Evolutionary conservation across 2,113 vertebrate species (phyloP).

Genomic region (Psittacula cyanocephala): DNA sequence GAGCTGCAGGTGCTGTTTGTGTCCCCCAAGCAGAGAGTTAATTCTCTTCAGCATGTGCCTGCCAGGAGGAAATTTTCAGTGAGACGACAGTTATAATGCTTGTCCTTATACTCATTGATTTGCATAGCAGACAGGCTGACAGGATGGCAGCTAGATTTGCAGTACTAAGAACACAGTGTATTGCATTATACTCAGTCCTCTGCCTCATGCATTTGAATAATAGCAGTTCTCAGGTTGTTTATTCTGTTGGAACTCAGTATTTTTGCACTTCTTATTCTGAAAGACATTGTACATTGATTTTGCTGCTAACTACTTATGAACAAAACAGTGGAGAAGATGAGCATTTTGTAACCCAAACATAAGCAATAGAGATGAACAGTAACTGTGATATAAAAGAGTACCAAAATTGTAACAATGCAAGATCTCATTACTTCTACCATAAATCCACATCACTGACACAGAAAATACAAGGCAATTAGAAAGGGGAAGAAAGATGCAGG

Average conservation of each 20-base stretch:
- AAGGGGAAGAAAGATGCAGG: background rate
- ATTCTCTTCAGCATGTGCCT: background rate
- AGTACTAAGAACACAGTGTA: background rate
- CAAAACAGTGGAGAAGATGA: background rate
- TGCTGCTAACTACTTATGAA: background rate
- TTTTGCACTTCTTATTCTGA: background rate
- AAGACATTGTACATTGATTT: background rate
- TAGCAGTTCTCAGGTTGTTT: fast-evolving
- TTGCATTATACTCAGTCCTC: background rate
- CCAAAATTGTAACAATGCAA: background rate
- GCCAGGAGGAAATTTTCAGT: background rate
- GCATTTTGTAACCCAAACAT: background rate
- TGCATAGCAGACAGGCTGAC: background rate
- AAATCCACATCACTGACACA: background rate
- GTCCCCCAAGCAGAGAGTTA: background rate
- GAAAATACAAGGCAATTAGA: background rate
- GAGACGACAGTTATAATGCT: background rate
- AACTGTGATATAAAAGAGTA: fast-evolving
- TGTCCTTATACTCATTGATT: background rate
- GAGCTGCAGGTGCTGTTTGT: background rate
- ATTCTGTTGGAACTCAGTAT: background rate
- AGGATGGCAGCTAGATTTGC: too few species aligned
- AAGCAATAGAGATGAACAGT: background rate
- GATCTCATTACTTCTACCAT: background rate
- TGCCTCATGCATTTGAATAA: fast-evolving